These are phyloP conservation scores for Pelecanus crispus DNA, from an alignment of 2,113 vertebrate species.

Conservation along the genomic window DNA sequence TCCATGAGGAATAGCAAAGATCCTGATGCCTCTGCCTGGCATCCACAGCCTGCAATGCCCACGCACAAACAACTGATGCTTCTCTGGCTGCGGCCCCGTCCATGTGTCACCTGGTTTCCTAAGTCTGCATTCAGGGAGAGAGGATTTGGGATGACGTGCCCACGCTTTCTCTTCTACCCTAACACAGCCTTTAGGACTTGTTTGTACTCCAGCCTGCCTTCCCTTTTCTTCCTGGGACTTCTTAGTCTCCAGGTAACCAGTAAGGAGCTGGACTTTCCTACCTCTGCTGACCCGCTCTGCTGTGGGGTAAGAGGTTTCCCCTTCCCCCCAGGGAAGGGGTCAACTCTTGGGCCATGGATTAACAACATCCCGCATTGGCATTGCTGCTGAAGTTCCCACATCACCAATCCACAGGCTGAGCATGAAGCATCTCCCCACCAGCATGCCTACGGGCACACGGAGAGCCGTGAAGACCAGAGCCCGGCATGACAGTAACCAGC, in stretches of 20 bases:
- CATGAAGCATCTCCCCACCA: background rate
- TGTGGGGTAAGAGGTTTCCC: background rate
- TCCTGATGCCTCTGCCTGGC: background rate
- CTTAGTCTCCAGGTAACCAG: background rate
- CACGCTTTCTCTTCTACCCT: background rate
- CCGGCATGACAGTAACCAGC: background rate
- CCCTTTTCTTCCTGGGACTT: background rate
- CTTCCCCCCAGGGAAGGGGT: background rate
- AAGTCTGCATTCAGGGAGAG: background rate
- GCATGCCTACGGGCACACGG: background rate
- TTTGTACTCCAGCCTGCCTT: background rate
- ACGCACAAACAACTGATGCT: background rate
- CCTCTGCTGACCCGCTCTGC: background rate
- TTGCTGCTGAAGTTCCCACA: background rate
- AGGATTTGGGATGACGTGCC: background rate
- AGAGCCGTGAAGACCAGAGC: background rate
- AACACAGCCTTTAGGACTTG: background rate
- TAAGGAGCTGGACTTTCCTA: background rate
- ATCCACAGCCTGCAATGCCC: background rate
- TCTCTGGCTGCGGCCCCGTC: fast-evolving
- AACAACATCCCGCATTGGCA: background rate
- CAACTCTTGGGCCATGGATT: background rate
- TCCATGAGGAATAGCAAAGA: background rate
- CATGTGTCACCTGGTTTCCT: background rate
- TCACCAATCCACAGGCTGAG: background rate